Evolutionary conservation across 2,888 invertebrate species (phyloP).

Genomic region (Nesidiocoris tenuis): DNA sequence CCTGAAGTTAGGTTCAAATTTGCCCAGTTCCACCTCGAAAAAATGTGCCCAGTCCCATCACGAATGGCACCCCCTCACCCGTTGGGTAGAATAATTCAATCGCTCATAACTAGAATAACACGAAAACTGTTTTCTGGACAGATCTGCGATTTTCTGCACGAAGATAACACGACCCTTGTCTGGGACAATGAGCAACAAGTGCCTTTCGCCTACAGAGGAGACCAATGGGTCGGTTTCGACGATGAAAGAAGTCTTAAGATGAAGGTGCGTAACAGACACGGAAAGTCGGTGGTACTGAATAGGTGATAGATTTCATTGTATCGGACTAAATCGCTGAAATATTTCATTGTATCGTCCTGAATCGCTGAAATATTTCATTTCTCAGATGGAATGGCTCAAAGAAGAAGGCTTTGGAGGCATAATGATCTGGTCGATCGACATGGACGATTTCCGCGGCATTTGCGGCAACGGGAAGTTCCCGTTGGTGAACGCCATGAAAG

Average conservation of each 20-base stretch:
- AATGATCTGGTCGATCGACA: constrained; percentile 95
- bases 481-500: constrained; percentile 79
- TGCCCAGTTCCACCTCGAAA: too few relatives aligned
- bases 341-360: too few relatives aligned
- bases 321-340: too few relatives aligned
- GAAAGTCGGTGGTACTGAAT: background rate
- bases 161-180: constrained; percentile 86
- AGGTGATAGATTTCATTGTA: background rate
- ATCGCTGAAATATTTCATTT: background rate
- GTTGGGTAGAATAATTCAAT: background rate
- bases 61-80: too few relatives aligned
- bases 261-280: constrained; percentile 66
- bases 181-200: constrained; percentile 97
- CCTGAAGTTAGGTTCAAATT: too few relatives aligned
- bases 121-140: constrained; percentile 51
- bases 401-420: constrained; percentile 93
- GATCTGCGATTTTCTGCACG: constrained; percentile 86
- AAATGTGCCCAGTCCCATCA: background rate
- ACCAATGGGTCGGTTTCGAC: constrained; percentile 94
- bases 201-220: constrained; percentile 86
- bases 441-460: constrained; percentile 90
- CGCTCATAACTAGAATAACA: background rate
- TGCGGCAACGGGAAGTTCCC: constrained; percentile 91
- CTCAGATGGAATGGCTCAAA: constrained; percentile 87
- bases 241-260: constrained; percentile 88